Conservation (phyloP, 1,140 invertebrate genomes). For the Yoshiicerus persimilis region DNA sequence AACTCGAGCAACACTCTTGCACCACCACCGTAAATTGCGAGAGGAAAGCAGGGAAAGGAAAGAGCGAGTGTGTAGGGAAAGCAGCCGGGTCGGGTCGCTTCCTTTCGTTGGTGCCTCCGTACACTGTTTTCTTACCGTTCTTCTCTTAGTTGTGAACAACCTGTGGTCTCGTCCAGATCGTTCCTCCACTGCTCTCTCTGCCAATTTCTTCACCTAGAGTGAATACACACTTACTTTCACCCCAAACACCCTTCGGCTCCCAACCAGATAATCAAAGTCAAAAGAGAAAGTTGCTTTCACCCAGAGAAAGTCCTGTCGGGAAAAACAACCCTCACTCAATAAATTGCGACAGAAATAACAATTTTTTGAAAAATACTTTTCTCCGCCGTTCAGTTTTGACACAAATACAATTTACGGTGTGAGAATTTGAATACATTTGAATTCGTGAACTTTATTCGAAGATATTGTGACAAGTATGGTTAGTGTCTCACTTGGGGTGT, state of each 20-base stretch:
- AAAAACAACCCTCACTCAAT: not conserved
- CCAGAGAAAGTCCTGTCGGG: no score
- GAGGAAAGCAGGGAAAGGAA: not conserved
- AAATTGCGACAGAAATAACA: no score
- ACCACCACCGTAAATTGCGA: not conserved
- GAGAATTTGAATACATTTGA: not conserved
- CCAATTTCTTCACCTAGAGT: no score
- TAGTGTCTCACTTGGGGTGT: not conserved
- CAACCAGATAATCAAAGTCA: no score
- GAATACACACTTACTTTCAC: no score
- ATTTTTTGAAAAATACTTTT: no score
- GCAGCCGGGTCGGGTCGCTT: not conserved
- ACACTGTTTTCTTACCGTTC: not conserved
- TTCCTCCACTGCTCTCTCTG: not conserved
- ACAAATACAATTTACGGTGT: not conserved
- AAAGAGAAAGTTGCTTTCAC: no score
- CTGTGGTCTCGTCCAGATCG: slow-evolving; percentile 34
- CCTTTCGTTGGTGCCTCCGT: not conserved
- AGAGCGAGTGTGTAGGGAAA: not conserved
- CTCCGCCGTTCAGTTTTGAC: no score
- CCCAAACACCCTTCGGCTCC: no score
- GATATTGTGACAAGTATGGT: not conserved
- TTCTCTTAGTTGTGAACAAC: slow-evolving; percentile 36
- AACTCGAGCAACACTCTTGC: not conserved
- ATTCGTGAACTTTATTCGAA: not conserved